Evolutionary conservation across 92 coral and sea anemone genomes (phyloP), one percentile per base, ranked within the genome.

Genomic region (Parazoanthus swiftii): DNA sequence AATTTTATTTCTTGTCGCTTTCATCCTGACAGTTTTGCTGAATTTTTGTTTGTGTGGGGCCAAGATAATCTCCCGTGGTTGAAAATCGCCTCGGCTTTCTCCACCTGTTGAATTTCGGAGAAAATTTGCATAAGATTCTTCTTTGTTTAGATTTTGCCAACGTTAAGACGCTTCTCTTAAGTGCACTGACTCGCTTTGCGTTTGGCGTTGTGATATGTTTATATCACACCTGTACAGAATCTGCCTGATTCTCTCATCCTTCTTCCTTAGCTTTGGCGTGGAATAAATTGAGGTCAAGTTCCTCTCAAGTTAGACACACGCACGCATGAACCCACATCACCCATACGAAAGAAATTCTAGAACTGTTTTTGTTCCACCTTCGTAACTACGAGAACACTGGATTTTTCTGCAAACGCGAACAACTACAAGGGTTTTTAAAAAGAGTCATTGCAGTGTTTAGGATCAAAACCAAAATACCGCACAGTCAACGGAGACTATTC

Each of bases 61-160:
- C 48, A 63, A 72, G 54, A 18, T 59, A 82, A 46, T 82, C 76
- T 37, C 54, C 74, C 35, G 43, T 82, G 39, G 50, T 25, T 38
- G 86, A 11, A 58, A 66, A 54, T 72, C 46, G 51, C 56, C 65
- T 36, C 16, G 5, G 42, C 51, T 84, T 38, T 26, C 77, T 84
- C 87, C 87, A 84, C 87, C 87, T 84, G 87, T 84, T 84, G 87
- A 84, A 71, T 72, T 82, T 29, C 79, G 86, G 71, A 84, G 42
- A 75, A 71, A 84, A 84, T 84, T 84, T 84, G 77, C 87, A 84
- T 71, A 78, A 18, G 63, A 3, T 48, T 70, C 78, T 37, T 84
- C 87, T 84, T 84, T 84, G 87, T 84, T 84, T 84, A 48, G 77
- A 5, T 71, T 84, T 71, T 43, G 66, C 48, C 59, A 70, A 70